These are phyloP conservation scores for Penaeus vannamei DNA, from an alignment of 1,140 invertebrate species.

Conservation along the genomic window DNA sequence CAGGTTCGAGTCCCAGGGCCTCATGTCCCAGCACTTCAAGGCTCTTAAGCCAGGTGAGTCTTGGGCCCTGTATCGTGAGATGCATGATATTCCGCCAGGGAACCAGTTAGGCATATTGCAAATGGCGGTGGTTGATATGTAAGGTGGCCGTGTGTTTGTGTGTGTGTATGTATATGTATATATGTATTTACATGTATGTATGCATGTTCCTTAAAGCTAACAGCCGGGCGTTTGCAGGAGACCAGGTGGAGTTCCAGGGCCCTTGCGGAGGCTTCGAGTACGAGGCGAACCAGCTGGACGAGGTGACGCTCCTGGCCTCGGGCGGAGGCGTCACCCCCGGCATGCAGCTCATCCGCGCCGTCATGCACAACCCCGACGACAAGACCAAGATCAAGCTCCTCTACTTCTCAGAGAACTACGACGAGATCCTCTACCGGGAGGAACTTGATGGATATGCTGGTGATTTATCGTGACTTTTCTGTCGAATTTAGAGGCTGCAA, in stretches of 20 bases:
- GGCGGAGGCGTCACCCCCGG: constrained; percentile 63
- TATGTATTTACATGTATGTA: too few species aligned
- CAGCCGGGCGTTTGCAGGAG: constrained; percentile 21
- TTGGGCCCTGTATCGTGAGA: too few species aligned
- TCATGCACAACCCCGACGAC: constrained; percentile 52
- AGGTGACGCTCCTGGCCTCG: constrained; percentile 51
- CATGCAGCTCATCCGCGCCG: constrained; percentile 58
- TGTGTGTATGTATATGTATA: too few species aligned
- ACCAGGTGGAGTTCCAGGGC: constrained; percentile 51
- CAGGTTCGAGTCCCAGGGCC: constrained; percentile 39
- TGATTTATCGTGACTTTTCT: neutral
- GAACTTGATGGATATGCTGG: constrained; percentile 58
- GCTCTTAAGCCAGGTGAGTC: too few species aligned
- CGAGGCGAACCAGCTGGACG: constrained; percentile 42
- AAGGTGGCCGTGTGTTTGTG: too few species aligned
- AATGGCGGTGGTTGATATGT: too few species aligned
- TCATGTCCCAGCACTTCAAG: neutral
- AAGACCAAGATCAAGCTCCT: constrained; percentile 49
- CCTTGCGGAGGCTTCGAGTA: constrained; percentile 66
- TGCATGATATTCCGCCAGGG: too few species aligned
- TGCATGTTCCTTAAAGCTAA: too few species aligned
- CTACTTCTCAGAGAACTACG: constrained; percentile 56
- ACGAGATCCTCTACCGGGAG: constrained; percentile 59
- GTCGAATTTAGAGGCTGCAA: too few species aligned
- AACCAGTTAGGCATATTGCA: too few species aligned